Evolutionary conservation across 1,140 invertebrate species (phyloP), one percentile per base, ranked within the genome.

Genomic region (Vanessa atalanta): DNA sequence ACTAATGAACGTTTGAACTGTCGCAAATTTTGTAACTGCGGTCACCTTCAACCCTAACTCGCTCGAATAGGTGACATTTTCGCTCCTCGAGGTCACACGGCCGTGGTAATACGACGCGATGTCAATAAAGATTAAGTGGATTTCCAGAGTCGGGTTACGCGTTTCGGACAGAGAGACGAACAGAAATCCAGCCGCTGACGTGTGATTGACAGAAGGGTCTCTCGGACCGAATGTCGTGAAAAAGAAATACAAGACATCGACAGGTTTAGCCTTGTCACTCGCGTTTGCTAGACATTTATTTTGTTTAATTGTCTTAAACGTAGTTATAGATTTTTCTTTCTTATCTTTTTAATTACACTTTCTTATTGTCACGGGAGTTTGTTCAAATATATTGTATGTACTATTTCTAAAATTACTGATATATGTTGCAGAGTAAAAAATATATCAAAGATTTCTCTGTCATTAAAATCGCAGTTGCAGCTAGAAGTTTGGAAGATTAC

Each of bases 51-150:
- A 14, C 60, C 53, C 20, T 81, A 68, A 47, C 20, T 13, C 70
- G 0, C 43, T 9, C 12, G 1, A 37, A 63, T 67, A 84, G 72
- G 67, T 66, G 63, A 26, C 23, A 75, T 53, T 79, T 83, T 85
- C 9, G 72, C 43, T 47, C 65, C 63, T 50, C 23, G n/a, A 43
- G 31, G 4, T 20, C 20, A 47, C 47, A 47, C 70, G 76, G 69
- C 26, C 13, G 37, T 69, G 68, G 65, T 78, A 75, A 63, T 60
- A 71, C 47, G 74, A 77, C 72, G 73, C 77, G 76, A 81, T 86
- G 87, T 89, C 87, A 89, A 91, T 91, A 89, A 88, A 91, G 89
- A 91, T 91, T 89, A 91, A 89, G 87, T 83, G 84, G 81, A 85
- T 88, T 85, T 83, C 64, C 78, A 80, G 86, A 83, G 83, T 87